phyloP scores from a whole-genome alignment of 2,797 vertebrate species.

The Chrosomus eos region DNA sequence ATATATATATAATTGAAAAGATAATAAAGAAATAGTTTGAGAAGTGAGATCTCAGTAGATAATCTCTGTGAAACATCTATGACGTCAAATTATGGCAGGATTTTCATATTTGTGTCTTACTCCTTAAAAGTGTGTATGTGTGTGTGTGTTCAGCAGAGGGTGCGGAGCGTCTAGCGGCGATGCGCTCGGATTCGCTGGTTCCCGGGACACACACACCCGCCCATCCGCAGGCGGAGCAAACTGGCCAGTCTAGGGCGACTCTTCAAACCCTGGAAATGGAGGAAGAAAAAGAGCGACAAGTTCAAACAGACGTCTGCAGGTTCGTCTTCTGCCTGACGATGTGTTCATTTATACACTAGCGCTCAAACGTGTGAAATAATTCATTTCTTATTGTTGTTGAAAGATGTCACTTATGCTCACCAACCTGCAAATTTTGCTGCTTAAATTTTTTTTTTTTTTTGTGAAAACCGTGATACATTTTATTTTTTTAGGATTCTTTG shows the following conservation, averaged over 20 bases:
- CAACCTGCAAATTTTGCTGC: background rate
- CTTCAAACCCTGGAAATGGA: conserved; percentile 58
- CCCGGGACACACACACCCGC: conserved; percentile 97
- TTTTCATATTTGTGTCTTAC: background rate
- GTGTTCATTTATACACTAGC: conserved; percentile 2
- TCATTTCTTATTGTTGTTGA: background rate
- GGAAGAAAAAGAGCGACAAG: conserved; percentile 93
- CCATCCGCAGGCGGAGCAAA: conserved; percentile 90
- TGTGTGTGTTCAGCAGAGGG: conserved; percentile 84
- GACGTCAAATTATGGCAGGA: background rate
- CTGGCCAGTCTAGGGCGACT: conserved; percentile 62
- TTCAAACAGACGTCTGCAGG: conserved; percentile 58
- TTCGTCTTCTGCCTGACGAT: conserved; percentile 15
- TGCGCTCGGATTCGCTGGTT: conserved; percentile 97
- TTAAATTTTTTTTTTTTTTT: background rate
- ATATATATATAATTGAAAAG: no score
- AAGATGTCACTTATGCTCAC: background rate
- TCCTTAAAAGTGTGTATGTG: conserved; percentile 34
- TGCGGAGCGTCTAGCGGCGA: conserved; percentile 93
- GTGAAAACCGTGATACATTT: background rate
- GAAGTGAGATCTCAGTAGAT: no score
- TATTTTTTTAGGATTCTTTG: background rate
- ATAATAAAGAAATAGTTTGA: no score
- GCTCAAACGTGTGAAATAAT: background rate
- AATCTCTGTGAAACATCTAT: background rate